Evolutionary conservation across 2,888 invertebrate genomes (phyloP).

Genomic region (Dryomyza anilis): DNA sequence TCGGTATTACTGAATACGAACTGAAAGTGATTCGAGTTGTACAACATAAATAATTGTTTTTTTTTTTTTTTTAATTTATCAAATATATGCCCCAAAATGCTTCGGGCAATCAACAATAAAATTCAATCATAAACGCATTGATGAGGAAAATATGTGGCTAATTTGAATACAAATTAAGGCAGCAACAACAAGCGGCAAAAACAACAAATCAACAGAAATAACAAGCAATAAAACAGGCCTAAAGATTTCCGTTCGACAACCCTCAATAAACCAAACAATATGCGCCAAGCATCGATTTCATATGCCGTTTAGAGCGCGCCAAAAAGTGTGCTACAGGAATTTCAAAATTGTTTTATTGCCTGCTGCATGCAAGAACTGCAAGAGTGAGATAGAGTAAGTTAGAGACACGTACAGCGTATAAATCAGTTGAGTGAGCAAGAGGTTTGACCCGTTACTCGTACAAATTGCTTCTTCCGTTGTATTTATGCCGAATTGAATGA

Average conservation of each 20-base stretch:
- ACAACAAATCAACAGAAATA: neutral
- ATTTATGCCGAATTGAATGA: neutral
- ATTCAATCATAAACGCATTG: slow-evolving; percentile 34
- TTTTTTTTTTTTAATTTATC: too few species aligned
- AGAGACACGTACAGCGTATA: neutral
- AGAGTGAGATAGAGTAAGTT: neutral
- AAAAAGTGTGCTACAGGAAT: slow-evolving; percentile 37
- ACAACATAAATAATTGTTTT: too few species aligned
- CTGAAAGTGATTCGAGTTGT: too few species aligned
- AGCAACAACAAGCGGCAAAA: neutral
- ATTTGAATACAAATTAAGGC: slow-evolving; percentile 33
- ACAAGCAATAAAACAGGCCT: neutral
- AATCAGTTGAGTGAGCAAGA: too few species aligned
- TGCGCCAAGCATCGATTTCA: slow-evolving; percentile 16
- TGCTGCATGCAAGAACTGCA: too few species aligned
- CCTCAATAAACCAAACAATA: slow-evolving; percentile 2
- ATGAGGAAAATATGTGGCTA: slow-evolving; percentile 37
- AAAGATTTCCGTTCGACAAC: neutral
- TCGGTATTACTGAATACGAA: too few species aligned
- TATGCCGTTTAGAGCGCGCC: slow-evolving; percentile 12
- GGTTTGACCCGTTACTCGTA: too few species aligned
- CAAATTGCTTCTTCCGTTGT: too few species aligned
- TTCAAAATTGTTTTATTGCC: slow-evolving; percentile 39
- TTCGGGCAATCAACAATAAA: slow-evolving; percentile 26
- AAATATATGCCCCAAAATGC: too few species aligned